Conservation (phyloP, 2,113 vertebrate genomes). For the Oryzias celebensis region DNA sequence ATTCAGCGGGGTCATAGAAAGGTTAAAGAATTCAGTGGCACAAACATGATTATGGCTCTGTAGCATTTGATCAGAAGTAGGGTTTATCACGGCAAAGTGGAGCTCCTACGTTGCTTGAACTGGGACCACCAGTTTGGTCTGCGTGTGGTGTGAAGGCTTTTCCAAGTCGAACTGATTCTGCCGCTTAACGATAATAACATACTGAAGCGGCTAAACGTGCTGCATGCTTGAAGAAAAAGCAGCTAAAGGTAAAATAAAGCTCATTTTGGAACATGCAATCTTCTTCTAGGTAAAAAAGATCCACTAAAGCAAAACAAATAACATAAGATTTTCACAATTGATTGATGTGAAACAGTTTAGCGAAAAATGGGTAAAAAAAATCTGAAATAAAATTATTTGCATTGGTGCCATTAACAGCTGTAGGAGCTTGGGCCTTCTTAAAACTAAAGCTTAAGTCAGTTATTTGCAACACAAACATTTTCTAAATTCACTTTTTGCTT, state of each 20-base stretch:
- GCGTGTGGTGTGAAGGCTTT: conserved; percentile 17
- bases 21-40: conserved; percentile 85
- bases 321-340: too few species aligned
- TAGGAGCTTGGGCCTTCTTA: too few species aligned
- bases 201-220: conserved; percentile 17
- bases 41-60: conserved; percentile 82
- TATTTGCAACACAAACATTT: too few species aligned
- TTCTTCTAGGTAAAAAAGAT: too few species aligned
- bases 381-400: too few species aligned
- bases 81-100: conserved; percentile 73
- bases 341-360: too few species aligned
- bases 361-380: too few species aligned
- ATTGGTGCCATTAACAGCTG: too few species aligned
- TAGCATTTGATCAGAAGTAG: conserved; percentile 80
- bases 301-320: too few species aligned
- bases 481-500: too few species aligned
- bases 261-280: too few species aligned
- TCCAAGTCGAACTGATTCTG: conserved; percentile 27
- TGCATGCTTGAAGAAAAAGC: conserved; percentile 9
- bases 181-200: conserved; percentile 31
- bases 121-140: conserved; percentile 36
- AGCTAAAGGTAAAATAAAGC: conserved; percentile 10
- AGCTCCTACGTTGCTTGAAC: conserved; percentile 40
- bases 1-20: conserved; percentile 80
- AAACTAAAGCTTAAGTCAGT: too few species aligned